These are phyloP conservation scores for Drosophila arizonae DNA, from an alignment of 1,140 invertebrate species.

Conservation along the genomic window DNA sequence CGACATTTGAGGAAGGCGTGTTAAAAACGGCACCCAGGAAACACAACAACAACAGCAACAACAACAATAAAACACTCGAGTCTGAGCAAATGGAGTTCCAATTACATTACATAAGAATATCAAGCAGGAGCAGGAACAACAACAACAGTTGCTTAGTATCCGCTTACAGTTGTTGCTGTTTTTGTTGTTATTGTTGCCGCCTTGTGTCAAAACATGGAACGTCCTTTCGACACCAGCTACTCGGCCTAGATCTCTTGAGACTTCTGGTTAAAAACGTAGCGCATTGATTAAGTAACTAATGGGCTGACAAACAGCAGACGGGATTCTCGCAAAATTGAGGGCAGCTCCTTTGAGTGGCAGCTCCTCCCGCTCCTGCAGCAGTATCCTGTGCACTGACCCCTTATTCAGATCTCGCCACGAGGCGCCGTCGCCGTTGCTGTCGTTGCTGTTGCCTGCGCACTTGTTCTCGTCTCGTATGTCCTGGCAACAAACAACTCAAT, in stretches of 20 bases:
- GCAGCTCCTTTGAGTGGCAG: conserved; percentile 3
- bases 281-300: conserved; percentile 69
- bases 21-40: conserved; percentile 56
- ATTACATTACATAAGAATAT: conserved; percentile 50
- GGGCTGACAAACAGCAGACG: conserved; percentile 36
- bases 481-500: conserved; percentile 62
- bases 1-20: conserved; percentile 41
- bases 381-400: not conserved
- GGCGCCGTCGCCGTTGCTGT: conserved; percentile 36
- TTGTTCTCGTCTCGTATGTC: conserved; percentile 22
- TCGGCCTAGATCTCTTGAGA: conserved; percentile 1
- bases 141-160: conserved; percentile 38
- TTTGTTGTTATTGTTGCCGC: conserved; percentile 40
- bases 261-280: conserved; percentile 70
- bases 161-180: conserved; percentile 45
- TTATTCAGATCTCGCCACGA: conserved; percentile 24
- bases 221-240: conserved; percentile 18
- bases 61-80: not conserved
- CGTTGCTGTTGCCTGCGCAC: conserved; percentile 26
- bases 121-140: conserved; percentile 11
- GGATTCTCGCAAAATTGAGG: conserved; percentile 27
- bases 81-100: conserved; percentile 49
- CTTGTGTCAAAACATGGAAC: conserved; percentile 71
- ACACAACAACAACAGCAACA: not conserved
- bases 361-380: not conserved